Percentiles rank a stretch among this genome's conserved stretches.
phyloP scores from a whole-genome alignment of 2,113 vertebrate species.

The Stegastes partitus region DNA sequence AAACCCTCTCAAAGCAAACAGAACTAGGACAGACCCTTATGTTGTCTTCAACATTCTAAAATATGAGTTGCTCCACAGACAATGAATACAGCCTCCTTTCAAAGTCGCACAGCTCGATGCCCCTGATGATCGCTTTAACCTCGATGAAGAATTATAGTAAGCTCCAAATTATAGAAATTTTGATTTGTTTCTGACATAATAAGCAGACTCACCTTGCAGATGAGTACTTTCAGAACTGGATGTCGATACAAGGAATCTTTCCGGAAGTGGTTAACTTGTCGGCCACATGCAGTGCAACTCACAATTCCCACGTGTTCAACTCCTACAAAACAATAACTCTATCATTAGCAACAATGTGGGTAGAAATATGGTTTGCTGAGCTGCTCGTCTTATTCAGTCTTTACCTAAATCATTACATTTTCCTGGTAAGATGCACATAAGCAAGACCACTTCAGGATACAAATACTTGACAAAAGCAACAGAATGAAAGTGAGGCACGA shows the following conservation, averaged over 20 bases:
- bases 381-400: neutral
- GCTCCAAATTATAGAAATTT: neutral
- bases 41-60: neutral
- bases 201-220: constrained; percentile 92
- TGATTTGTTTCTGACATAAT: too few species aligned
- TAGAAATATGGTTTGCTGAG: constrained; percentile 1
- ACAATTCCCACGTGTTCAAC: constrained; percentile 93
- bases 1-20: neutral
- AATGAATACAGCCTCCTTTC: neutral
- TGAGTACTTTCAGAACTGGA: constrained; percentile 96
- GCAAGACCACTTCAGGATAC: neutral
- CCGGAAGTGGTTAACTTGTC: constrained; percentile 98
- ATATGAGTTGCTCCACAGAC: neutral
- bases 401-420: neutral
- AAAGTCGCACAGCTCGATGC: neutral
- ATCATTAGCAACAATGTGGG: constrained; percentile 21
- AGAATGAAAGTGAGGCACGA: neutral
- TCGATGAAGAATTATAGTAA: too few species aligned
- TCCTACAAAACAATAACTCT: constrained; percentile 67
- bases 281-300: constrained; percentile 96
- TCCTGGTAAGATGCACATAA: neutral
- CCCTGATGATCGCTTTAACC: neutral
- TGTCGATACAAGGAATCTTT: constrained; percentile 96
- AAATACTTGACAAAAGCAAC: neutral
- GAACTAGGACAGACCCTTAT: neutral